Percentiles rank a stretch among this genome's conserved stretches.
These are phyloP conservation scores for Trissolcus basalis DNA, from an alignment of 1,140 invertebrate species.

Conservation along the genomic window DNA sequence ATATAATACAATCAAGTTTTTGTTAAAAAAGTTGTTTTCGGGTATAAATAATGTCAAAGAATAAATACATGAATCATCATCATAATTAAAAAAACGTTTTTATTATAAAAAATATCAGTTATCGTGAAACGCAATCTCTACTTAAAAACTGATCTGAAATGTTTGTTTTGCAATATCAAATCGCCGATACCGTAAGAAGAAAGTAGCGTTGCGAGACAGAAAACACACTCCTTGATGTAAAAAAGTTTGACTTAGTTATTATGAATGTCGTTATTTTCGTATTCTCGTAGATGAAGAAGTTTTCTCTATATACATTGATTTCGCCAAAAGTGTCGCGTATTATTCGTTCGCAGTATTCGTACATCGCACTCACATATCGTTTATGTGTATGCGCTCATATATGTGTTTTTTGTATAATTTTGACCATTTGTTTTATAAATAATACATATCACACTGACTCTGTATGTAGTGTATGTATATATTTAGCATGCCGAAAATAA, in stretches of 20 bases:
- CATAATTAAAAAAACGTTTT: constrained; percentile 37
- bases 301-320: constrained; percentile 49
- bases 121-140: constrained; percentile 32
- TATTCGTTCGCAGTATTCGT: constrained; percentile 47
- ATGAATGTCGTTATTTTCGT: constrained; percentile 37
- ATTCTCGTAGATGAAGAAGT: constrained; percentile 15
- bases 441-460: constrained; percentile 70
- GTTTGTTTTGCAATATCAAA: constrained; percentile 15
- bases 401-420: constrained; percentile 44
- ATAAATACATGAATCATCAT: no score
- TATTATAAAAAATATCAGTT: constrained; percentile 46
- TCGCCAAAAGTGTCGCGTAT: constrained; percentile 38
- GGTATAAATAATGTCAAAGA: no score
- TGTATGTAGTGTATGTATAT: constrained; percentile 62
- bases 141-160: constrained; percentile 33
- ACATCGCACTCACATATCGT: constrained; percentile 54
- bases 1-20: no score
- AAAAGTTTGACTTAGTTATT: constrained; percentile 41
- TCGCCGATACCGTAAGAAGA: constrained; percentile 27
- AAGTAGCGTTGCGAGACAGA: constrained; percentile 35
- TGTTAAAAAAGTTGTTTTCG: no score
- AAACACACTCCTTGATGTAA: constrained; percentile 45
- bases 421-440: constrained; percentile 64
- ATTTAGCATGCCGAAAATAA: constrained; percentile 23
- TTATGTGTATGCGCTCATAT: constrained; percentile 59